Conservation (phyloP, 1,140 invertebrate species). For the Trypoxylus dichotomus region DNA sequence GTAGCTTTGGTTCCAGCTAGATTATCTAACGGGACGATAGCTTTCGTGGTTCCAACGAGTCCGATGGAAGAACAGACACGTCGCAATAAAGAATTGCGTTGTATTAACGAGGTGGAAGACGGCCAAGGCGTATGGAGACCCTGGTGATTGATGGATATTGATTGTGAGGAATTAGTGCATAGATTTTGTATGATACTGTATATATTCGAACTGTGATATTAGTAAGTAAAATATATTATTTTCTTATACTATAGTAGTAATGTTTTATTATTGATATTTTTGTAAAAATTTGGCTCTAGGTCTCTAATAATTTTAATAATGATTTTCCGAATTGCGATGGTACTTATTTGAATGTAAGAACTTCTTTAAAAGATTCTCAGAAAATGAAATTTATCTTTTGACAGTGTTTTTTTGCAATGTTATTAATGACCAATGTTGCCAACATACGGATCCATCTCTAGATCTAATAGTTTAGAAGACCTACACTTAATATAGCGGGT, state of each 20-base stretch:
- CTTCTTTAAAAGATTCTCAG: no score
- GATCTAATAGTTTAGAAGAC: no score
- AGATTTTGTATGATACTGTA: constrained; percentile 9
- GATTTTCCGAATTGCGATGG: no score
- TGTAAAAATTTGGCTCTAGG: no score
- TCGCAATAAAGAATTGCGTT: background rate
- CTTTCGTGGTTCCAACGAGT: constrained; percentile 44
- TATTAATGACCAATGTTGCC: no score
- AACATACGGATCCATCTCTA: no score
- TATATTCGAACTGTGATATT: constrained; percentile 31
- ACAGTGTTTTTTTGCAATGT: no score
- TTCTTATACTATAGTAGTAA: background rate
- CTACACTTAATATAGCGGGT: no score
- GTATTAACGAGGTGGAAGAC: constrained; percentile 20
- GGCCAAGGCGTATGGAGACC: constrained; percentile 47
- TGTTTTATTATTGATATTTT: no score
- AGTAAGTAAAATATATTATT: background rate
- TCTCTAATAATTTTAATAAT: no score
- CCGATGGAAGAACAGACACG: background rate
- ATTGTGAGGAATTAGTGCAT: background rate
- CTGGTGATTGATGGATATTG: constrained; percentile 41
- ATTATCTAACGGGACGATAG: constrained; percentile 44
- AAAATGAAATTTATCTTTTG: no score
- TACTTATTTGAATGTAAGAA: no score
- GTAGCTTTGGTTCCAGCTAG: constrained; percentile 48